phyloP scores from a whole-genome alignment of 1,140 invertebrate species.

The Thalassaphorura encarpata region DNA sequence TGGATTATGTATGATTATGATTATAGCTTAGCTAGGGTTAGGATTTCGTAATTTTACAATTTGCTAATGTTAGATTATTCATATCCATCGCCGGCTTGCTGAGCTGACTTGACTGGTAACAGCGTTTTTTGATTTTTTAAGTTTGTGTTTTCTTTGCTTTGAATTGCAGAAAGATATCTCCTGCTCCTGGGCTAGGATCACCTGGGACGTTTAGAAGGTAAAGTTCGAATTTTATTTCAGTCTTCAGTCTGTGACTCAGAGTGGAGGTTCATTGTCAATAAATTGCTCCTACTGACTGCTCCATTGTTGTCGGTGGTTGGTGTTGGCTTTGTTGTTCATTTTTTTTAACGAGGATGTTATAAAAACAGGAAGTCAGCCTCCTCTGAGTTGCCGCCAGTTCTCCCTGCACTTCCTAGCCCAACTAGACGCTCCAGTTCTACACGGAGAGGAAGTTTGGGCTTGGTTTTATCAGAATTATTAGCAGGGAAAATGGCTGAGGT shows the following conservation, averaged over 20 bases:
- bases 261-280: no score
- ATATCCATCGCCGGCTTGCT: background rate
- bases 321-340: conserved; percentile 31
- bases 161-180: no score
- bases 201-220: conserved; percentile 54
- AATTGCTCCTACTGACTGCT: no score
- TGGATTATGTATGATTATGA: no score
- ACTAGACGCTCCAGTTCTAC: background rate
- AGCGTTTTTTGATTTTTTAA: background rate
- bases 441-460: background rate
- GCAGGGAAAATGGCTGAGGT: background rate
- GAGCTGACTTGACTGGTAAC: background rate
- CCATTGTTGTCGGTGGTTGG: no score
- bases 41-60: background rate
- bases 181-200: no score
- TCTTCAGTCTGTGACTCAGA: no score
- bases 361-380: background rate
- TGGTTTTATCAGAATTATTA: conserved; percentile 1
- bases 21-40: background rate
- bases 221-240: conserved; percentile 46
- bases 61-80: background rate
- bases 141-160: background rate
- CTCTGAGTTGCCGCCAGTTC: background rate
- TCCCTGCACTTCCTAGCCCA: background rate
- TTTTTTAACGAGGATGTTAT: background rate